phyloP scores from a whole-genome alignment of 1,140 invertebrate species.

The Drosophila nigromelanica region DNA sequence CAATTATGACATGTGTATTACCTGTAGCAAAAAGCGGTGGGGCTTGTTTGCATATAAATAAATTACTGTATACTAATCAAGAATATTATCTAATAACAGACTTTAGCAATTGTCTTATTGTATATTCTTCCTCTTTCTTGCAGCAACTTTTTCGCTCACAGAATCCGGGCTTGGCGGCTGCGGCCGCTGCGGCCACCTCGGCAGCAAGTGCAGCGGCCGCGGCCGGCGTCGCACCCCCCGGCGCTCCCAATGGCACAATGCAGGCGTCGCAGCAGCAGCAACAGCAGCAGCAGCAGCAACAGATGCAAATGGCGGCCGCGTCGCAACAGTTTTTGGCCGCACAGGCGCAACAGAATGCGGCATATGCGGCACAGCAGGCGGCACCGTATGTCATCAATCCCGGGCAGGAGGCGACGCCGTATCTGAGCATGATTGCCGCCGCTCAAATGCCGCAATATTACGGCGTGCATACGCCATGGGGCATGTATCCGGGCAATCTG shows the following conservation, averaged over 20 bases:
- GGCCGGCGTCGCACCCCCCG: slow-evolving; percentile 88
- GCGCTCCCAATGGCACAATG: slow-evolving; percentile 85
- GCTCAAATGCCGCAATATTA: slow-evolving; percentile 92
- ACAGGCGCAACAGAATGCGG: slow-evolving; percentile 83
- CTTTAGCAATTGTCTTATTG: slow-evolving; percentile 19
- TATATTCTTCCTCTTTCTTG: slow-evolving; percentile 54
- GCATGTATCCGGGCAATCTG: slow-evolving; percentile 91
- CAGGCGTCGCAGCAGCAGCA: slow-evolving; percentile 84
- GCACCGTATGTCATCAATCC: slow-evolving; percentile 96
- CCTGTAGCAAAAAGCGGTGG: too few species aligned
- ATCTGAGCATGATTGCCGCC: slow-evolving; percentile 86
- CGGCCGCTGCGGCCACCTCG: slow-evolving; percentile 86
- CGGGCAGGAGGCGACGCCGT: slow-evolving; percentile 86
- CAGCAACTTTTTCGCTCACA: slow-evolving; percentile 95
- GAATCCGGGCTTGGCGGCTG: slow-evolving; percentile 86
- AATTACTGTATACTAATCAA: too few species aligned
- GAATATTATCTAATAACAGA: too few species aligned
- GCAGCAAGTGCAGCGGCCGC: slow-evolving; percentile 86
- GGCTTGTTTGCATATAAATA: too few species aligned
- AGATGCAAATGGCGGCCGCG: slow-evolving; percentile 86
- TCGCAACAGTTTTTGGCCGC: slow-evolving; percentile 86
- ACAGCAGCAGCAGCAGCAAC: slow-evolving; percentile 64
- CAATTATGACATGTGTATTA: too few species aligned
- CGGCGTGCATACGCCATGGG: slow-evolving; percentile 90
- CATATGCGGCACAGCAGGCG: slow-evolving; percentile 86